Evolutionary conservation across 2,888 invertebrate species (phyloP).

Genomic region (Ectobius pallidus): DNA sequence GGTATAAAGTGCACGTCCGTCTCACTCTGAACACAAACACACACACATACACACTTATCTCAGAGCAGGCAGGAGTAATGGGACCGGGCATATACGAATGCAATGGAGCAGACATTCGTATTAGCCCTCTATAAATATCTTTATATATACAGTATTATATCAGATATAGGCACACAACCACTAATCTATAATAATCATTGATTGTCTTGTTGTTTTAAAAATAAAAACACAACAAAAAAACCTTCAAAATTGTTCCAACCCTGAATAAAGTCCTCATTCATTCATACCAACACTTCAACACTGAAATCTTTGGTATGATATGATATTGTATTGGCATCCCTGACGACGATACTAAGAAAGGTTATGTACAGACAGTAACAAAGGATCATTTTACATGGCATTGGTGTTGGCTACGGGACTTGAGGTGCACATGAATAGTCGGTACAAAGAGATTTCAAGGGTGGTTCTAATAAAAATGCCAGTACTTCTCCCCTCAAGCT

Average conservation of each 20-base stretch:
- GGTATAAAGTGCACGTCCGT: neutral
- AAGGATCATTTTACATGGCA: slow-evolving; percentile 22
- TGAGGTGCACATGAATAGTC: no score
- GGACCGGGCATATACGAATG: slow-evolving; percentile 17
- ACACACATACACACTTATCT: neutral
- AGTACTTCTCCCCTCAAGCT: no score
- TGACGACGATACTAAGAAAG: slow-evolving; percentile 23
- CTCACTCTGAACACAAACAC: neutral
- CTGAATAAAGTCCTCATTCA: slow-evolving; percentile 12
- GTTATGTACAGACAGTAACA: slow-evolving; percentile 21
- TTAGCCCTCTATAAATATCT: slow-evolving; percentile 15
- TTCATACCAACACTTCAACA: slow-evolving; percentile 19
- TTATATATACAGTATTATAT: no score
- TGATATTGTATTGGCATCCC: slow-evolving; percentile 25
- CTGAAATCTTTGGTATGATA: slow-evolving; percentile 28
- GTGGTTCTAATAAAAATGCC: no score
- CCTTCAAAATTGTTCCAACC: slow-evolving; percentile 1
- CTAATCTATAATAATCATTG: slow-evolving; percentile 37
- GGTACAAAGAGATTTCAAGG: no score
- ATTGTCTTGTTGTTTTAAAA: slow-evolving; percentile 40
- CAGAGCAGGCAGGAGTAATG: neutral
- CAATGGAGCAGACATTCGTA: slow-evolving; percentile 20
- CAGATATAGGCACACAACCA: slow-evolving; percentile 38
- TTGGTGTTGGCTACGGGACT: no score
- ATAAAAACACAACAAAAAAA: slow-evolving; percentile 18